Conservation (phyloP, 2,113 vertebrate genomes). For the Andinoacara biseriatus region DNA sequence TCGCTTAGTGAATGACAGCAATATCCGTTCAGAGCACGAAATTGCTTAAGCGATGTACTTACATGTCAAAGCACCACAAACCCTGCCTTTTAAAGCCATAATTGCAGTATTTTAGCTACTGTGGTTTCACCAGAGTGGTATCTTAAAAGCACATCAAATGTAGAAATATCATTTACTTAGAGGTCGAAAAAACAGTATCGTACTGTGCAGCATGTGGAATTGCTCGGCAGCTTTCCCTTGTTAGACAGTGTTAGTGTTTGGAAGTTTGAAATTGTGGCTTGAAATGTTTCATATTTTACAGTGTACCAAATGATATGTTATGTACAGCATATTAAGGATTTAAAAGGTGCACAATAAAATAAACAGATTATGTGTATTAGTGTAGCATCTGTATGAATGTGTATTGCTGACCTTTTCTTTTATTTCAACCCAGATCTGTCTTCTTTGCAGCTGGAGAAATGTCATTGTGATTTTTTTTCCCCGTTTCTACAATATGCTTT, state of each 20-base stretch:
- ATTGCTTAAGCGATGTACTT: conserved; percentile 73
- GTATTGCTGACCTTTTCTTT: conserved; percentile 24
- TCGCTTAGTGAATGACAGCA: conserved; percentile 58
- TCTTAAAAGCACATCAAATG: conserved; percentile 61
- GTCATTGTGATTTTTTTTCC: conserved; percentile 28
- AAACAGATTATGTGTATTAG: conserved; percentile 36
- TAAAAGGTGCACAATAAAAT: conserved; percentile 11
- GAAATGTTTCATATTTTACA: conserved; percentile 5
- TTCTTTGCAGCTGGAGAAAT: conserved; percentile 46
- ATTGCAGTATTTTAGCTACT: conserved; percentile 55
- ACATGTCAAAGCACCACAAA: conserved; percentile 66
- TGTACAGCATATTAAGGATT: conserved; percentile 20
- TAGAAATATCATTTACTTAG: conserved; percentile 47
- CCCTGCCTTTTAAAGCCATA: conserved; percentile 51
- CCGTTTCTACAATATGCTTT: conserved; percentile 16
- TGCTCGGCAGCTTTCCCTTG: conserved; percentile 12
- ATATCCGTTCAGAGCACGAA: conserved; percentile 61
- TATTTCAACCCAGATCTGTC: conserved; percentile 56
- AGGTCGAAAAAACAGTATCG: neutral
- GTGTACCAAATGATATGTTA: neutral
- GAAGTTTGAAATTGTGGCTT: conserved; percentile 18
- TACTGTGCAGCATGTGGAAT: neutral
- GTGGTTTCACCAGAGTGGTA: conserved; percentile 50
- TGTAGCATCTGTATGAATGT: conserved; percentile 13
- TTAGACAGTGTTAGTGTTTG: conserved; percentile 7